Evolutionary conservation across 2,797 vertebrate species (phyloP), one percentile per base, ranked within the genome.

Genomic region (Anolis apletophallus): DNA sequence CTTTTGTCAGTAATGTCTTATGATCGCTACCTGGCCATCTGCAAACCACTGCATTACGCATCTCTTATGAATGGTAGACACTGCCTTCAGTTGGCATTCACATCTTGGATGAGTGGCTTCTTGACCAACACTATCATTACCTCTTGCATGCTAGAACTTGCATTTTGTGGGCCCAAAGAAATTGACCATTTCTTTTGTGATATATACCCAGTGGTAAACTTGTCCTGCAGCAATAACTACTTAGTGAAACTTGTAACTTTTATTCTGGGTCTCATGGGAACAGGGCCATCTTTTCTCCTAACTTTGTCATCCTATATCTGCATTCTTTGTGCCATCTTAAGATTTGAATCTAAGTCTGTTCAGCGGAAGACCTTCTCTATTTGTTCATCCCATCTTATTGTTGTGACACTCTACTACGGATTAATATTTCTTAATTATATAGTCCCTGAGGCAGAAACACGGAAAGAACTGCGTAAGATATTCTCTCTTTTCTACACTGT

Each of bases 311-410:
- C 91, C 76, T 93, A 94, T 5, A 78, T 86, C 21, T 94, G 71
- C 16, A 90, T 93, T 64, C 87, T 91, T 64, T 77, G 76, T 55
- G 93, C 87, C 64, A 87, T 92, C 77, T 83, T 92, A 40, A 86
- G 40, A 85, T 92, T 93, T 34, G 87, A 72, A 0, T 85, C 89
- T 1, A 83, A 74, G 59, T 85, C 89, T 1, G 86, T 86, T 4
- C 16, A 0, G 10, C 87, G 57, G 54, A 94, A 92, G 77, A 84
- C 84, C n/a, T 94, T 93, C 50, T 91, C 92, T 34, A 92, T 88
- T 0, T 92, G 89, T 21, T 91, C 91, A 11, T 93, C 92, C 10
- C 89, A 93, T 55, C 87, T 91, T 34, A 91, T 84, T 13, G 89
- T 87, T 61, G 90, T 93, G 0, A 13, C 84, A 1, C 74, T 91